Evolutionary conservation across 2,888 invertebrate genomes (phyloP), one percentile per base, ranked within the genome.

Genomic region (Proisotoma minuta): DNA sequence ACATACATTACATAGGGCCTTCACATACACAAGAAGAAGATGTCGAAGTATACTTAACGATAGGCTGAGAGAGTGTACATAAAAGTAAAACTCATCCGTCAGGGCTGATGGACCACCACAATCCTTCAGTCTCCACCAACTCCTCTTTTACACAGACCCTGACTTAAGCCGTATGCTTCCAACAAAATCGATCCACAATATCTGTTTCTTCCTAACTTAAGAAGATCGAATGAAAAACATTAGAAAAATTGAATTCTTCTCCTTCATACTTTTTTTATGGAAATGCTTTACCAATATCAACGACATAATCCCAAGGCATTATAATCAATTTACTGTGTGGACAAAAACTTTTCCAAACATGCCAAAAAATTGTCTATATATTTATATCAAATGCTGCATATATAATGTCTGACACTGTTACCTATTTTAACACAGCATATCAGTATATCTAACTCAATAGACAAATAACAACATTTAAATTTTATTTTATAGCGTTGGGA

Each of bases 211-310:
- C n/a, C 47, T 18, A 47, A 20, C 5, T 4, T 22, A 24, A 49
- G 23, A 24, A 20, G 18, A 24, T 20, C n/a, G 52, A 24, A 49
- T 49, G 49, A 27, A 27, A 52, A 52, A 52, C 26, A 52, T 52
- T 28, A 26, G 52, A 26, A n/a, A 52, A 52, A 52, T 52, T 52
- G 52, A 52, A 52, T 52, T 52, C 24, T 52, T 4, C 29, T 28
- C 52, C 28, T 24, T 24, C 26, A 24, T 50, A 24, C 50, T 22
- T 50, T 47, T 47, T 24, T 52, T 24, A 27, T 23, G 22, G 50
- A 27, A 52, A 52, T 27, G 8, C 27, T 4, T 52, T 28, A 10
- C 15, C 34, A 34, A 34, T 8, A 23, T 52, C 52, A 3, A 10
- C 26, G 23, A 22, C 49, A n/a, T n/a, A n/a, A n/a, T n/a, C n/a